These are phyloP conservation scores for Danio tinwini DNA, from an alignment of 2,797 vertebrate species.

Conservation along the genomic window DNA sequence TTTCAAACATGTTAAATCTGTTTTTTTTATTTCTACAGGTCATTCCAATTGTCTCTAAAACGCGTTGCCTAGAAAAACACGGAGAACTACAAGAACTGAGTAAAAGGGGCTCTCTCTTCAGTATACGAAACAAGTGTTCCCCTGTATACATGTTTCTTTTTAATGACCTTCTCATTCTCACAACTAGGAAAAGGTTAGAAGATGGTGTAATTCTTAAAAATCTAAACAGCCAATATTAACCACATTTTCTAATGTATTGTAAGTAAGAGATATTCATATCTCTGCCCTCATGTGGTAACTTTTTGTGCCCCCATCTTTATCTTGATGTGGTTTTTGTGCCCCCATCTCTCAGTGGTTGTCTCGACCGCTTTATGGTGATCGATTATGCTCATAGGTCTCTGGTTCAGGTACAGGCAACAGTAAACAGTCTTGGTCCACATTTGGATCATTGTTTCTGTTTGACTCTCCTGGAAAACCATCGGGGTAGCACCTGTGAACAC, in stretches of 20 bases:
- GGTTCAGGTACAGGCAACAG: slow-evolving; percentile 51
- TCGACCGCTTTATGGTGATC: slow-evolving; percentile 55
- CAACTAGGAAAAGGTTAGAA: slow-evolving; percentile 77
- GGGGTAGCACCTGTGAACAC: slow-evolving; percentile 48
- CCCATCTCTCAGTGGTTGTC: slow-evolving; percentile 35
- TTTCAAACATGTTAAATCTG: background rate
- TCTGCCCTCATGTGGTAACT: background rate
- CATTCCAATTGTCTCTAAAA: slow-evolving; percentile 79
- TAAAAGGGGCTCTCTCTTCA: slow-evolving; percentile 76
- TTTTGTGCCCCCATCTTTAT: background rate
- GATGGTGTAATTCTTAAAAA: background rate
- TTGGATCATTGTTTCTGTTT: slow-evolving; percentile 50
- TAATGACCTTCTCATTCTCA: slow-evolving; percentile 79
- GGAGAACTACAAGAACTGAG: slow-evolving; percentile 77
- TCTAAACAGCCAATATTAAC: too few relatives aligned
- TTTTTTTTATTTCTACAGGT: slow-evolving; percentile 65
- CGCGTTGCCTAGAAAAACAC: slow-evolving; percentile 75
- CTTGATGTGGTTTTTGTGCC: background rate
- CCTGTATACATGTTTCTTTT: slow-evolving; percentile 81
- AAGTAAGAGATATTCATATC: background rate
- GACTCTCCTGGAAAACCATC: slow-evolving; percentile 58
- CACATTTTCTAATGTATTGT: too few relatives aligned
- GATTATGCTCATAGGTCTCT: slow-evolving; percentile 60
- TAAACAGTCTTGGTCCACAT: slow-evolving; percentile 21
- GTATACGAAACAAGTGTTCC: slow-evolving; percentile 71